Base-by-base conservation (phyloP, 1,140 invertebrate genomes). In the Octopus sinensis region DNA sequence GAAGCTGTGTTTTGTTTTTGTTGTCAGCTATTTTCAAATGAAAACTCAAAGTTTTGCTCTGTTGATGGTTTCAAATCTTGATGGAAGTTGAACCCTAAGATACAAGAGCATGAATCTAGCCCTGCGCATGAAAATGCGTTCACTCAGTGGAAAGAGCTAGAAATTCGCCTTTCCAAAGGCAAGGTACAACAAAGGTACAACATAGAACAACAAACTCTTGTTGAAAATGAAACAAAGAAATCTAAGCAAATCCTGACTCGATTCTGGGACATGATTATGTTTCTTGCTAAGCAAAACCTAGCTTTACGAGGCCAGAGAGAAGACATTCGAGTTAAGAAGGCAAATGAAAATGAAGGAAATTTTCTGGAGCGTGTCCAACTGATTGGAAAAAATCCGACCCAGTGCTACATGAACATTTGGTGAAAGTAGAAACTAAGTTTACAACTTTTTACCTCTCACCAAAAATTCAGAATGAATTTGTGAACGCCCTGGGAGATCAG, bases 381-480 rank as follows among this genome's bases (percentile, higher is more conserved):
- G 62, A 68, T 68, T 12, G 62, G 12, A n/a, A 68, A n/a, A 68
- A n/a, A n/a, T 68, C 3, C 62, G 62, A 68, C 62, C 62, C 62
- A 68, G n/a, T 68, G n/a, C 62, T 68, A 68, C n/a, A 3, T 68
- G 62, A 68, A 68, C 62, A 68, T 68, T 68, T 68, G 62, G 62
- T 68, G 62, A 68, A n/a, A 68, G 62, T 68, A 68, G 3, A 68
- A n/a, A 12, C n/a, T 68, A 68, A 68, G 62, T 68, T 68, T n/a
- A 68, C 62, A 68, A 68, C n/a, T 13, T 68, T 3, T 3, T 68
- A 68, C n/a, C 62, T 68, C n/a, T 68, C 62, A 68, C 62, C 62
- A 68, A 68, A 12, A 68, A 68, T 68, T 68, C 62, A 68, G 62
- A 68, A 68, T 68, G 62, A 68, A 68, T 68, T 68, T 68, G 62